Base-by-base conservation (phyloP, 2,888 invertebrate species). In the Agonum fuliginosum region DNA sequence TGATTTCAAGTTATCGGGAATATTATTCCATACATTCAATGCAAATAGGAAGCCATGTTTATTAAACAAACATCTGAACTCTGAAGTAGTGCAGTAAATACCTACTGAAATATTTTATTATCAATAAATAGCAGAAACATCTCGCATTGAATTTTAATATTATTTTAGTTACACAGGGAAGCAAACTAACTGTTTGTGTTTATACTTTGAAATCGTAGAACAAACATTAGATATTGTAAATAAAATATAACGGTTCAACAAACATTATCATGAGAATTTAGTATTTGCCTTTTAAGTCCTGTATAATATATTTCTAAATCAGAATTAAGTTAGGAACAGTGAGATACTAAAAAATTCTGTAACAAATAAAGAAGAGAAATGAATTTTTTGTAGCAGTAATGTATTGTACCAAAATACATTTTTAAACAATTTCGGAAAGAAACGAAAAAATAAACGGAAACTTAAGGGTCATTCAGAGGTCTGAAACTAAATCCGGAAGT, bases 21-120 rank as follows among this genome's bases (percentile, higher is more conserved):
- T 19, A 30, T 62, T n/a, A 17, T 41, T 67, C n/a, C 69, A 22
- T 3, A 69, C 24, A 46, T 46, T 70, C 20, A 46, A 46, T 24
- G 69, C 3, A 70, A 70, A 70, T 70, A 46, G 22, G 69, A 46
- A 70, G 22, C n/a, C 12, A 43, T 41, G 5, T 70, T 70, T 22
- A 67, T 41, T 67, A 67, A 41, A 41, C 3, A 41, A 17, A 70
- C 41, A 20, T 43, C 12, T n/a, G n/a, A n/a, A n/a, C n/a, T 70
- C 27, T 22, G 12, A 46, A 70, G 24, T 22, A 46, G 24, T 22
- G 24, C 41, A 6, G 41, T 43, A 70, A 70, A 70, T 24, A 46
- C 10, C 30, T 17, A 62, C 3, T 34, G 4, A 51, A 19, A 51
- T 51, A 1, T 20, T 2, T 2, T 43, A 41, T 41, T 41, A 41